These are phyloP conservation scores for Oceanodroma leucorhoa DNA, from an alignment of 2,797 vertebrate species.

Conservation along the genomic window DNA sequence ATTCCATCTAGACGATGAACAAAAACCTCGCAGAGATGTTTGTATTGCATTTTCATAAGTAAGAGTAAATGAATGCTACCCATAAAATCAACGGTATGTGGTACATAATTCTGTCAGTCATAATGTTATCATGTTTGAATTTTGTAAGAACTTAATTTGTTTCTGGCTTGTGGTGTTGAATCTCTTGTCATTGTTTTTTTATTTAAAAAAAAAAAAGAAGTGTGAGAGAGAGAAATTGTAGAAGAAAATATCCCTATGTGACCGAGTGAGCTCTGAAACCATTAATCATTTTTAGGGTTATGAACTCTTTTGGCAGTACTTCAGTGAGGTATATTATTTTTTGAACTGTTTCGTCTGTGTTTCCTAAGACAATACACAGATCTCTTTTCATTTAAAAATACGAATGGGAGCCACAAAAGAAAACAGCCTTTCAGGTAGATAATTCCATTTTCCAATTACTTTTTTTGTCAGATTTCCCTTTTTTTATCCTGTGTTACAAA, in stretches of 20 bases:
- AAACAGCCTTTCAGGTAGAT: not conserved
- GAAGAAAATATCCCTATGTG: not conserved
- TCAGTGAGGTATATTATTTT: not conserved
- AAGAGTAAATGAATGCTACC: not conserved
- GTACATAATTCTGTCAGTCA: not conserved
- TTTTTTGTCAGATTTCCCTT: not conserved
- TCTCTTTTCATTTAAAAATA: not conserved
- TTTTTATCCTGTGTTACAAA: not conserved
- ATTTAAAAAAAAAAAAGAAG: not conserved
- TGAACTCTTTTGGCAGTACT: not conserved
- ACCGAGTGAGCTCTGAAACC: not conserved
- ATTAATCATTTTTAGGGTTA: not conserved
- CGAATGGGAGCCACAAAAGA: not conserved
- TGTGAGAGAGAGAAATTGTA: not conserved
- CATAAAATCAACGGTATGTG: not conserved
- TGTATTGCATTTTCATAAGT: not conserved
- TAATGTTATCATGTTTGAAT: not conserved
- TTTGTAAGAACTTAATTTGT: not conserved
- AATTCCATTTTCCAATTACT: not conserved
- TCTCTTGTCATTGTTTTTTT: not conserved
- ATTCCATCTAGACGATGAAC: not conserved
- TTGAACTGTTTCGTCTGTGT: not conserved
- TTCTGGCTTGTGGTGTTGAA: not conserved
- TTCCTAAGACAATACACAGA: not conserved
- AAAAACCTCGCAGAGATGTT: not conserved